Conservation (phyloP, 2,797 vertebrate species). For the Spondyliosoma cantharus region DNA sequence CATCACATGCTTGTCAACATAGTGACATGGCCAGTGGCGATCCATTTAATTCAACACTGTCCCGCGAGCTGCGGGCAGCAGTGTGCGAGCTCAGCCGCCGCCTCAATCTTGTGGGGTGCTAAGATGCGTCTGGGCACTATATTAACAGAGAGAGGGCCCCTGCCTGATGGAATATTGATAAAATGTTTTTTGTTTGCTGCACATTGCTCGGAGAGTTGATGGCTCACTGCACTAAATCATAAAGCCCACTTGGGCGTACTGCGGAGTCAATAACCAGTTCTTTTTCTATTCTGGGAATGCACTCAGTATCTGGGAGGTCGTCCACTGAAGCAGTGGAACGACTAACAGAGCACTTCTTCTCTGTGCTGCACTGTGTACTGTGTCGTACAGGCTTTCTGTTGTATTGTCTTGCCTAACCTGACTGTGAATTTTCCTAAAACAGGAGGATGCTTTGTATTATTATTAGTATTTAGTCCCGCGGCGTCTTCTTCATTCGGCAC, state of each 20-base stretch:
- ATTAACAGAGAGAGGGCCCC: constrained; percentile 77
- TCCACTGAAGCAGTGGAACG: constrained; percentile 67
- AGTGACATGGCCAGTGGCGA: constrained; percentile 50
- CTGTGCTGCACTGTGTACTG: constrained; percentile 8
- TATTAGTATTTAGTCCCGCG: not conserved
- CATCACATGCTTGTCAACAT: constrained; percentile 57
- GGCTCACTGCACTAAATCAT: constrained; percentile 83
- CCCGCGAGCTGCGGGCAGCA: constrained; percentile 55
- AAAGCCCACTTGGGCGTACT: constrained; percentile 78
- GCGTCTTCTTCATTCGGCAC: not conserved
- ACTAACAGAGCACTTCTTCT: constrained; percentile 47
- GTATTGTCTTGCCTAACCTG: constrained; percentile 7
- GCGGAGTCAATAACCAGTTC: constrained; percentile 80
- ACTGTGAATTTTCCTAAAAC: constrained; percentile 28
- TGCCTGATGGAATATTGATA: constrained; percentile 84
- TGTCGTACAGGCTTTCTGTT: not conserved
- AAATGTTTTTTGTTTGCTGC: constrained; percentile 81
- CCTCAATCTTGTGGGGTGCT: constrained; percentile 57
- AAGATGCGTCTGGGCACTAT: constrained; percentile 67
- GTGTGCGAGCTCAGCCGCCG: constrained; percentile 39
- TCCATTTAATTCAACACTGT: constrained; percentile 66
- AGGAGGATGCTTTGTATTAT: not conserved
- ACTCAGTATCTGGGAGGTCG: constrained; percentile 69
- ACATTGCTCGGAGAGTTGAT: constrained; percentile 80
- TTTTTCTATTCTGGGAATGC: constrained; percentile 78